phyloP scores from a whole-genome alignment of 2,888 invertebrate species.

The Diabrotica balteata region DNA sequence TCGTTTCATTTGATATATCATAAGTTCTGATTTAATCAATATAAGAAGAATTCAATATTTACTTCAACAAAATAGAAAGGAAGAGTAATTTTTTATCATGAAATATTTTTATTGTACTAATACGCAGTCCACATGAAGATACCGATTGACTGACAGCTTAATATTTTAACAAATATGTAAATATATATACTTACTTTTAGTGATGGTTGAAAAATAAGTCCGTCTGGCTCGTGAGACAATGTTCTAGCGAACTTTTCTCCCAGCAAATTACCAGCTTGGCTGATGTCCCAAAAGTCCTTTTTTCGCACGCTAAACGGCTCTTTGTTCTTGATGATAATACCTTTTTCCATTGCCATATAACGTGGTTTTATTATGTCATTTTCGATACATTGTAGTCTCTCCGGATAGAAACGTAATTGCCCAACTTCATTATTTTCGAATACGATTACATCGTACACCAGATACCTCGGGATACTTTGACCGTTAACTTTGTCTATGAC shows the following conservation, averaged over 20 bases:
- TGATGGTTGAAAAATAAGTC: conserved; percentile 95
- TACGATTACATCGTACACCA: conserved; percentile 93
- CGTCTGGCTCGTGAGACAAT: conserved; percentile 94
- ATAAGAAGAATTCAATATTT: too few species aligned
- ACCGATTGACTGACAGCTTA: too few species aligned
- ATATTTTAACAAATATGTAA: background rate
- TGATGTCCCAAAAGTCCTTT: conserved; percentile 92
- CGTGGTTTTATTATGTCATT: conserved; percentile 75
- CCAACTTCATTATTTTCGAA: conserved; percentile 83
- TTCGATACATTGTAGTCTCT: conserved; percentile 79
- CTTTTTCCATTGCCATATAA: conserved; percentile 76
- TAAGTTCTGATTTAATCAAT: too few species aligned
- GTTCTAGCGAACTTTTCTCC: conserved; percentile 86
- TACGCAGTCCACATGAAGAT: too few species aligned
- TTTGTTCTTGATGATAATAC: conserved; percentile 73
- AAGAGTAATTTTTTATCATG: too few species aligned
- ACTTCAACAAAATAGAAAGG: too few species aligned
- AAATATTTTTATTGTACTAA: too few species aligned
- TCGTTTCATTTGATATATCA: too few species aligned
- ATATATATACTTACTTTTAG: conserved; percentile 68
- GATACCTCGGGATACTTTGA: conserved; percentile 81
- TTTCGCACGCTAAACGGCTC: conserved; percentile 92
- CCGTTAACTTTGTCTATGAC: conserved; percentile 87
- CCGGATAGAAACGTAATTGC: conserved; percentile 76
- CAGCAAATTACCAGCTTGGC: conserved; percentile 72